These are phyloP conservation scores for Zaprionus davidi DNA, from an alignment of 1,140 invertebrate species.

Conservation along the genomic window DNA sequence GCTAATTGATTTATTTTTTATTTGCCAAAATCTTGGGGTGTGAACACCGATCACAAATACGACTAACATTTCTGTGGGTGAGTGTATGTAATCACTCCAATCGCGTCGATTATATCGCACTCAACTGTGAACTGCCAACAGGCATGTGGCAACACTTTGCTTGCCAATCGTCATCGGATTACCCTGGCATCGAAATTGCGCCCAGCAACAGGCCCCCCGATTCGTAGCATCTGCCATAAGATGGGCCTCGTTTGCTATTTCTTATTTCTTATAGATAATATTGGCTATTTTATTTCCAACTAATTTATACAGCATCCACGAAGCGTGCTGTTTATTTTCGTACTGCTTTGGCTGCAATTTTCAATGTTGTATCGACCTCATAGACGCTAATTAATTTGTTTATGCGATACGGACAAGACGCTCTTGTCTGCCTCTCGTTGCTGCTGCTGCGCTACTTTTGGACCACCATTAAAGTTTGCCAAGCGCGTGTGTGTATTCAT, in stretches of 20 bases:
- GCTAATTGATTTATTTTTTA: conserved; percentile 81
- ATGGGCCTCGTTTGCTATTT: conserved; percentile 5
- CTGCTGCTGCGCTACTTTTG: conserved; percentile 58
- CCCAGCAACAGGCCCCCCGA: conserved; percentile 52
- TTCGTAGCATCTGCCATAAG: conserved; percentile 26
- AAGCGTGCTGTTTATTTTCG: conserved; percentile 46
- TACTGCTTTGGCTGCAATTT: conserved; percentile 55
- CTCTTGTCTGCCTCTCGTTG: conserved; percentile 26
- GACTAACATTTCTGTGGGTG: background rate
- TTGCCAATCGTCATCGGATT: background rate
- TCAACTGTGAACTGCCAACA: conserved; percentile 68
- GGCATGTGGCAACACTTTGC: conserved; percentile 37
- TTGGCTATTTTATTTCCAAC: conserved; percentile 36
- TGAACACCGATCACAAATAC: conserved; percentile 57
- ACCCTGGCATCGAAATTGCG: conserved; percentile 2
- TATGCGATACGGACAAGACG: conserved; percentile 52
- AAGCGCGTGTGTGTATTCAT: conserved; percentile 15
- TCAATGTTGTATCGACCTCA: conserved; percentile 44
- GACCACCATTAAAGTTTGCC: conserved; percentile 21
- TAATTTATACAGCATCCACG: conserved; percentile 29
- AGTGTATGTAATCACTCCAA: background rate
- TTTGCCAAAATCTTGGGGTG: conserved; percentile 59
- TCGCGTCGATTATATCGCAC: conserved; percentile 46
- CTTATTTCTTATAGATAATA: conserved; percentile 27
- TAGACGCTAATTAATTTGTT: conserved; percentile 79